Conservation (phyloP, 2,888 invertebrate species). For the Thyatira batis region DNA sequence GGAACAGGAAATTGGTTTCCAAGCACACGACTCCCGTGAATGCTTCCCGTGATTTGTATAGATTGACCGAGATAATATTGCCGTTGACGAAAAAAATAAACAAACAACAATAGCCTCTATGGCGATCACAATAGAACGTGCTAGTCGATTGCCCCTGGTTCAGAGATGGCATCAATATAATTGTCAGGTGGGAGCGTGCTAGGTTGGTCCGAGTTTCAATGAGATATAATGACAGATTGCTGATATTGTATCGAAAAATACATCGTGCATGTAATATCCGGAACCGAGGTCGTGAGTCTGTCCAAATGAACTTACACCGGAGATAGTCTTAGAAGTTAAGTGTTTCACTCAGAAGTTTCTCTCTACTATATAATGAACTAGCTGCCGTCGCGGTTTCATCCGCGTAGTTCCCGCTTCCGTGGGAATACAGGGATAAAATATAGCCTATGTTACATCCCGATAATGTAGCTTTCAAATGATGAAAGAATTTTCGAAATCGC, state of each 20-base stretch:
- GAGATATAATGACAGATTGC: constrained; percentile 46
- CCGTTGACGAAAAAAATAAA: constrained; percentile 25
- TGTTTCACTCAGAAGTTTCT: no score
- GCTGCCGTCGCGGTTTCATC: no score
- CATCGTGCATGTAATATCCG: constrained; percentile 38
- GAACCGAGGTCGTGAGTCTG: constrained; percentile 29
- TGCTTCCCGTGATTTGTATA: constrained; percentile 72
- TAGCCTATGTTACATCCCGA: no score
- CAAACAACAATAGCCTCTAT: constrained; percentile 37
- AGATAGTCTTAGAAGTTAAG: neutral
- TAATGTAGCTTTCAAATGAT: no score
- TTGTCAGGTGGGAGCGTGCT: constrained; percentile 29
- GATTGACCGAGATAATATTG: constrained; percentile 46
- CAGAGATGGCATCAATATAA: constrained; percentile 16
- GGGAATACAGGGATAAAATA: no score
- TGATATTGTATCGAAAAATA: constrained; percentile 47
- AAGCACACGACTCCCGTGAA: constrained; percentile 66
- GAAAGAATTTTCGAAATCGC: no score
- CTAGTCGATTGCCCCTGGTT: constrained; percentile 13
- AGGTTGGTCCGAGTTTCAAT: constrained; percentile 39
- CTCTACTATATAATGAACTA: no score
- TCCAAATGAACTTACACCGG: constrained; percentile 19
- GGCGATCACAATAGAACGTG: constrained; percentile 12
- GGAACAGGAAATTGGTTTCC: constrained; percentile 77
- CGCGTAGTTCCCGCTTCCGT: no score